Base-by-base conservation (phyloP, 64 coral and sea anemone genomes). In the Catalaphyllia jardinei region DNA sequence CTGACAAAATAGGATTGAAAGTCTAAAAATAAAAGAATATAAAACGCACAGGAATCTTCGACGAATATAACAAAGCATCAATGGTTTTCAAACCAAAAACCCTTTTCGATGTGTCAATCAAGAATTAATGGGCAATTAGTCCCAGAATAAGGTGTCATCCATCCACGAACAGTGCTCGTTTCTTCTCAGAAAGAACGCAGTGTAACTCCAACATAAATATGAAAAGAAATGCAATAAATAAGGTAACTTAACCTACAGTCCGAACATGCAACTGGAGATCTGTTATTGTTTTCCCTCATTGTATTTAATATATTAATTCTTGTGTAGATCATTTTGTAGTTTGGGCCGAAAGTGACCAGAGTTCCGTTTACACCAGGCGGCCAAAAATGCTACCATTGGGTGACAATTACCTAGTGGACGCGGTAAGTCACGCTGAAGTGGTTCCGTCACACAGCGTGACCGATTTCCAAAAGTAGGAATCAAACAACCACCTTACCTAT, bases 281-380 rank as follows among this genome's bases (percentile, higher is more conserved):
- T 54, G 9, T 52, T 78, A 4, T 55, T 7, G 24, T 52, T 78
- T 8, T 69, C 24, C 55, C 49, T 28, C 25, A 79, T 29, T 79
- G 27, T 55, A 14, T 79, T 79, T 79, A 79, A 79, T 79, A 79
- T 79, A 79, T 79, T 79, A 79, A 79, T 19, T 55, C 55, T 12
- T 79, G 13, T 46, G 29, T n/a, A 22, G 24, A 10, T 19, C 16
- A 79, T 28, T 12, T 55, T 51, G 27, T n/a, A 54, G 24, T 28
- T 55, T 79, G 76, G 76, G 42, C 42, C 42, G 6, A 46, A 46
- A 79, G 24, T 79, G 11, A 65, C 24, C 8, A 57, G 11, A 57
- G 12, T 57, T 57, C 11, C 54, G 15, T 12, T 12, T 57, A 57
- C 10, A 57, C 54, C 54, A 0, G 54, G 54, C 11, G 14, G 10